Base-by-base conservation (phyloP, 1,140 invertebrate species). In the Diabrotica virgifera region DNA sequence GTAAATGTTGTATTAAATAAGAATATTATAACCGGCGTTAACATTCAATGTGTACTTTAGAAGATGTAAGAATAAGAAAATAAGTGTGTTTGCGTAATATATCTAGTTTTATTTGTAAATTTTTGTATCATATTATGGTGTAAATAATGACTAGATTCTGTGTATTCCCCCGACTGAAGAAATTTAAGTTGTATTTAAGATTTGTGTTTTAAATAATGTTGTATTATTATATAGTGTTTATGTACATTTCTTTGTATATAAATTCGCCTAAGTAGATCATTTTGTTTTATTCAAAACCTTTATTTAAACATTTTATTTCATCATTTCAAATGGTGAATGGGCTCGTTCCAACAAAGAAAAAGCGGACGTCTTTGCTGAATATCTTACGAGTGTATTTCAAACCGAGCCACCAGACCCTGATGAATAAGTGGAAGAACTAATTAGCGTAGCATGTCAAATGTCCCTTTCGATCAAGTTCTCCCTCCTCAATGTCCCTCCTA, bases 21-120 rank as follows among this genome's bases (percentile, higher is more conserved):
- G 1, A 2, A 2, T 24, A 4, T 24, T 24, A 24, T 24, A 24
- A 24, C 24, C 24, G 24, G 24, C 24, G 24, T 24, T 24, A 46
- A 46, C n/a, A 46, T 46, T 46, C n/a, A 46, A 46, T 46, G 8
- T 4, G 40, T 46, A 46, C 40, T 46, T 46, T 46, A 46, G 40
- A 46, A 46, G 40, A 46, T 46, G n/a, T 46, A 46, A 46, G 40
- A 46, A 46, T 46, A 46, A 24, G 24, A 24, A 24, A 24, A 46
- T 46, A 46, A 46, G 40, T 46, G 40, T 46, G 40, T 46, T 46
- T 46, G 40, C 40, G 40, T 46, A 46, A 46, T 46, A 46, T 46
- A 46, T 46, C 8, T 46, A 46, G 40, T 46, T 46, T 46, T 46
- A 46, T 46, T 46, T 46, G 40, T 46, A 46, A 46, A 46, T 46